A percentile compares a stretch with the other conserved stretches of the same genome.
Evolutionary conservation across 1,140 invertebrate species (phyloP).

Genomic region (Leptinotarsa undecemlineata): DNA sequence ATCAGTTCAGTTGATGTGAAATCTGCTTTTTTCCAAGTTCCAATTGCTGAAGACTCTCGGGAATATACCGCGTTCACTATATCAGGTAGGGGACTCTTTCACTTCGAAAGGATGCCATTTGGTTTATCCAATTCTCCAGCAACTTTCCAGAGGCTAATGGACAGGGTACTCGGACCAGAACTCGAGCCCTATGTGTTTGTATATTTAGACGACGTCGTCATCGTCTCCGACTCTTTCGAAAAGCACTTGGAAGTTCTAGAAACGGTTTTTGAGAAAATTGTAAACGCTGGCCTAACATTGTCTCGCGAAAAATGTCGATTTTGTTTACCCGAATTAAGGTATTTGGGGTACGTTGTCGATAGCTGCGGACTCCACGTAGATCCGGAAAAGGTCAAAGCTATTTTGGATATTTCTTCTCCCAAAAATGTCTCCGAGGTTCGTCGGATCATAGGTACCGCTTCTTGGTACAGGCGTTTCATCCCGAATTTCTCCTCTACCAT

Average conservation of each 20-base stretch:
- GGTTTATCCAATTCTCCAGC: conserved; percentile 44
- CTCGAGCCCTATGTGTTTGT: conserved; percentile 34
- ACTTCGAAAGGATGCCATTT: conserved; percentile 48
- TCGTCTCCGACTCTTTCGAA: conserved; percentile 31
- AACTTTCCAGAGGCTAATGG: conserved; percentile 51
- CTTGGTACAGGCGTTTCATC: conserved; percentile 30
- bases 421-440: too few species aligned
- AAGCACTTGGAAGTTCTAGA: conserved; percentile 14
- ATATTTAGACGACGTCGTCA: conserved; percentile 51
- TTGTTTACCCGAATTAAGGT: not conserved
- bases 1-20: conserved; percentile 42
- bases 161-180: conserved; percentile 35
- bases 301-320: conserved; percentile 18
- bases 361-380: too few species aligned
- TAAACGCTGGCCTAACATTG: not conserved
- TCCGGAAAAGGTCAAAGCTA: too few species aligned
- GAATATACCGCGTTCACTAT: conserved; percentile 35
- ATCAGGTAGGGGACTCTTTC: conserved; percentile 34
- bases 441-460: not conserved
- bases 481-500: conserved; percentile 3
- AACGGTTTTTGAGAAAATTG: not conserved
- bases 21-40: not conserved
- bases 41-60: not conserved
- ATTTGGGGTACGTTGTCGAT: conserved; percentile 14
- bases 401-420: too few species aligned